A percentile compares a stretch with the other conserved stretches of the same genome.
Evolutionary conservation across 1,140 invertebrate species (phyloP).

Genomic region (Epicauta chinensis): DNA sequence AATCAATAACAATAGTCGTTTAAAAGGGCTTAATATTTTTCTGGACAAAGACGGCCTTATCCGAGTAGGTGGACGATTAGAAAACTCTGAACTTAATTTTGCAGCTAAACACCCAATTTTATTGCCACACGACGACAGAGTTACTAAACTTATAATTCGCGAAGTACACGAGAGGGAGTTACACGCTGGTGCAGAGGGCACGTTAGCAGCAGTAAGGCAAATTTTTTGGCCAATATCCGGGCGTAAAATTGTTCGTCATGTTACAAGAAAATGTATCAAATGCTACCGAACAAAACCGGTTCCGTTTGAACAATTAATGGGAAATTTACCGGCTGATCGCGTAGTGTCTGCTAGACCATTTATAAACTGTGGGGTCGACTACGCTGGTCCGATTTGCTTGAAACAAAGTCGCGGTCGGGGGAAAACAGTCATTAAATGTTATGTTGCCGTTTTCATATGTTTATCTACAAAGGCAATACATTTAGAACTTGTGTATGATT

Average conservation of each 20-base stretch:
- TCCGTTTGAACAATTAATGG: conserved; percentile 20
- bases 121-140: background rate
- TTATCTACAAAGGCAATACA: conserved; percentile 35
- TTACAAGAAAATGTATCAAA: conserved; percentile 12
- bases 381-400: conserved; percentile 27
- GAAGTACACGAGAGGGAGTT: conserved; percentile 10
- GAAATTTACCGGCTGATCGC: conserved; percentile 13
- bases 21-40: background rate
- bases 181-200: conserved; percentile 1
- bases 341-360: conserved; percentile 22
- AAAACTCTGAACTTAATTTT: background rate
- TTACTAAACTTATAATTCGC: background rate
- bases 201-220: conserved; percentile 13
- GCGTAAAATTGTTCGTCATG: conserved; percentile 16
- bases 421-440: conserved; percentile 26
- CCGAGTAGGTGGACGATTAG: too few species aligned
- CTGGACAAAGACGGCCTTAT: background rate
- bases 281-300: conserved; percentile 3
- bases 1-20: background rate
- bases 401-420: conserved; percentile 10
- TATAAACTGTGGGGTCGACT: conserved; percentile 27
- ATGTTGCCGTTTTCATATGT: conserved; percentile 37
- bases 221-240: conserved; percentile 24
- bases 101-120: background rate
- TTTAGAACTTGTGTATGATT: conserved; percentile 33